Conservation (phyloP, 1,140 invertebrate species). For the Drosophila teissieri region DNA sequence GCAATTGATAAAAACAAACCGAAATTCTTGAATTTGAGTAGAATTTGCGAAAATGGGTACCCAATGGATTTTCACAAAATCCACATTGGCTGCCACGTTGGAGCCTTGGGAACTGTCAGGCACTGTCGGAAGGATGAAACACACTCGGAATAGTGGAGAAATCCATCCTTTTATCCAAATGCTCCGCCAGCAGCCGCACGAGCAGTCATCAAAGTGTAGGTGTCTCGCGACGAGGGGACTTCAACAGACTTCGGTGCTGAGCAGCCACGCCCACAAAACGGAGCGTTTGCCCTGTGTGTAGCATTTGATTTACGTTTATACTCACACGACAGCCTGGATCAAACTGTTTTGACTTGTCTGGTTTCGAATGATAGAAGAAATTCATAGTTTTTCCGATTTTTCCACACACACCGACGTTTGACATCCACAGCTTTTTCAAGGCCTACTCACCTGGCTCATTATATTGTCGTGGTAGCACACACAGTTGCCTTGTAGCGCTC, state of each 20-base stretch:
- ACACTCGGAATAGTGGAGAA: constrained; percentile 42
- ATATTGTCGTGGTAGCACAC: constrained; percentile 80
- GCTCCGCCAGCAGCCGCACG: constrained; percentile 21
- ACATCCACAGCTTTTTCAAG: constrained; percentile 81
- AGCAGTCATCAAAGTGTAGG: constrained; percentile 38
- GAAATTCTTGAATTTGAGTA: constrained; percentile 86
- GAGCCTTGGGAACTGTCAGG: constrained; percentile 41
- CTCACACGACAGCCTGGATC: constrained; percentile 66
- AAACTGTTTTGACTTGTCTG: constrained; percentile 62
- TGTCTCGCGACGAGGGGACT: constrained; percentile 67
- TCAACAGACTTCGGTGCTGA: constrained; percentile 42
- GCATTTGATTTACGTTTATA: constrained; percentile 59
- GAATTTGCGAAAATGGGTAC: constrained; percentile 92
- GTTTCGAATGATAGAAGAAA: constrained; percentile 64
- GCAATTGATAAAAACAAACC: constrained; percentile 69
- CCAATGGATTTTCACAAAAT: constrained; percentile 85
- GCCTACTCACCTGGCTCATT: constrained; percentile 84
- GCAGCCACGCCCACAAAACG: constrained; percentile 73
- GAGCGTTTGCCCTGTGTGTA: constrained; percentile 26
- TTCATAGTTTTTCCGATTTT: constrained; percentile 71
- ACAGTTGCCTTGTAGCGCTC: constrained; percentile 75
- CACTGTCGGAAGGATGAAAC: constrained; percentile 75
- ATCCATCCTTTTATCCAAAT: constrained; percentile 45
- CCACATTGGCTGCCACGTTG: constrained; percentile 58
- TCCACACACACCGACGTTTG: constrained; percentile 68